Evolutionary conservation across 2,797 vertebrate species (phyloP).

Genomic region (Parotocinclus haroldoi): DNA sequence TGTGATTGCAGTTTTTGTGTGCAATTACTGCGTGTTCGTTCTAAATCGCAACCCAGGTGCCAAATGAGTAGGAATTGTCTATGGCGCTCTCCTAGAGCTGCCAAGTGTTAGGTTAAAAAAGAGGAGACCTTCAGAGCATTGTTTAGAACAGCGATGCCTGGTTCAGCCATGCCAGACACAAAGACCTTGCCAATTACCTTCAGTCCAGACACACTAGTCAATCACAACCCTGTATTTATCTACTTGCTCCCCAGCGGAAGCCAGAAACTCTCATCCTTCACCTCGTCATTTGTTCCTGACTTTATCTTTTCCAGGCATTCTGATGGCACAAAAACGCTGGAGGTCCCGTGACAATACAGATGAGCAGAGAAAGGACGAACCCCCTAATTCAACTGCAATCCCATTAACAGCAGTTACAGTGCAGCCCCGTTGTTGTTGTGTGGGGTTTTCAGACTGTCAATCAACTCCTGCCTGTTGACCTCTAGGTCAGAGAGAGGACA

Average conservation of each 20-base stretch:
- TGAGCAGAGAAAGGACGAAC: constrained; percentile 28
- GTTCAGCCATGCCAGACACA: constrained; percentile 14
- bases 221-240: constrained; percentile 34
- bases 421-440: constrained; percentile 38
- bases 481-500: constrained; percentile 8
- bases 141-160: constrained; percentile 26
- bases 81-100: neutral
- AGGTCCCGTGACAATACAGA: constrained; percentile 25
- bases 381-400: constrained; percentile 7
- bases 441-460: constrained; percentile 57
- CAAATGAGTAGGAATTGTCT: constrained; percentile 23
- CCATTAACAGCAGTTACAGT: constrained; percentile 45
- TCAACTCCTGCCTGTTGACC: constrained; percentile 51
- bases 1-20: constrained; percentile 19
- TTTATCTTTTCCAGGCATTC: constrained; percentile 22
- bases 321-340: constrained; percentile 21
- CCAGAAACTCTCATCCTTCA: constrained; percentile 15
- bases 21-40: constrained; percentile 16
- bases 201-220: constrained; percentile 24
- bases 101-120: constrained; percentile 16
- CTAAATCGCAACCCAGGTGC: constrained; percentile 39
- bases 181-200: constrained; percentile 24
- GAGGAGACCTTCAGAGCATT: constrained; percentile 6
- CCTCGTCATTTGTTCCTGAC: constrained; percentile 28
- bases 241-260: constrained; percentile 17